Evolutionary conservation across 2,113 vertebrate genomes (phyloP), one percentile per base, ranked within the genome.

Genomic region (Amphiprion percula): DNA sequence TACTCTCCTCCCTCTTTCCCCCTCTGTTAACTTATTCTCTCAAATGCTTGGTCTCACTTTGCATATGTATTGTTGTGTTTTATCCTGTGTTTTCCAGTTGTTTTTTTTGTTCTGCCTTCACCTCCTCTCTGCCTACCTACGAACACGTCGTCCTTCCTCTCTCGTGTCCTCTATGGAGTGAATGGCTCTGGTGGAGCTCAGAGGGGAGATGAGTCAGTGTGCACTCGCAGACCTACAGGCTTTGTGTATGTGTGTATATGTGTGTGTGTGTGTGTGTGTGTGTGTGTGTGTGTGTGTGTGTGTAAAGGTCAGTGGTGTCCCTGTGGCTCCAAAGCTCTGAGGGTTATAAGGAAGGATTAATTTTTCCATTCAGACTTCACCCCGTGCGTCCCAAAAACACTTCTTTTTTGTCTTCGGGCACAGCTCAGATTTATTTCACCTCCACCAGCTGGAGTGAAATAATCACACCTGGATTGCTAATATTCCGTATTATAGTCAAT

Each of bases 321-420:
- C 80, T 23, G 44, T 58, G 82, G 79, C 69, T 82, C 23, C 54
- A 41, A 26, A 84, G 67, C 47, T 56, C 52, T 24, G 69, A 85
- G 64, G 39, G 37, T 79, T 90, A 52, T 62, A 64, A 62, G 37
- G 68, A 83, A 61, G 62, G 77, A 84, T 87, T 49, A 0, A 61
- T 72, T 77, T 82, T 80, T 58, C 47, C 74, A 84, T 90, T 90
- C 82, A 76, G 55, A 85, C 52, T 68, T 69, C 63, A 17, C 46
- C 52, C 6, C 5, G 56, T 41, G 24, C 41, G 33, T 26, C 44
- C 1, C 26, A 26, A 26, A 44, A 37, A 80, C 58, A 74, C 56
- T 39, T 12, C 24, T 17, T 21, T 50, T 23, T 33, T 19, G 33
- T 49, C 17, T 72, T 47, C 2, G 26, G n/a, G 2, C 44, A 58